phyloP scores from a whole-genome alignment of 1,140 invertebrate species.

The Caenorhabditis remanei region DNA sequence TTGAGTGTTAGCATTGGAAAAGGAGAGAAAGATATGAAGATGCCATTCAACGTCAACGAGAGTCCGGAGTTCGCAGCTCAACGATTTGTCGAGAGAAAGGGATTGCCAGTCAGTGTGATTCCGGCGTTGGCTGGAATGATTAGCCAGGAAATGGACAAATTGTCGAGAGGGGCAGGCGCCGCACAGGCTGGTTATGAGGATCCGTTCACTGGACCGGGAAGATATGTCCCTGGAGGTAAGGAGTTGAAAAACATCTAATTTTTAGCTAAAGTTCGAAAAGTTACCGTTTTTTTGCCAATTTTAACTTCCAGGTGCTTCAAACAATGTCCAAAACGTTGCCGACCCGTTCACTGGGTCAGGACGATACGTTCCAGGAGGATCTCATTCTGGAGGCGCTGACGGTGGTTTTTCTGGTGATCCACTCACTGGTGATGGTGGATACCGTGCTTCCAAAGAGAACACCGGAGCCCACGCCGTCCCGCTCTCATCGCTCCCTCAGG shows the following conservation, averaged over 20 bases:
- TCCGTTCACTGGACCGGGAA: slow-evolving; percentile 79
- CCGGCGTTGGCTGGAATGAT: slow-evolving; percentile 84
- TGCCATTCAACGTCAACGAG: slow-evolving; percentile 88
- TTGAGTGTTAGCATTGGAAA: slow-evolving; percentile 90
- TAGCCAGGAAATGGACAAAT: slow-evolving; percentile 61
- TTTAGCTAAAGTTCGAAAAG: no score
- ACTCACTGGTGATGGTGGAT: slow-evolving; percentile 53
- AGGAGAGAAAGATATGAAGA: slow-evolving; percentile 88
- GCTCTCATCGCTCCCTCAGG: background rate
- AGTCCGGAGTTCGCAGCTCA: slow-evolving; percentile 83
- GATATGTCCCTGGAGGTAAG: slow-evolving; percentile 79
- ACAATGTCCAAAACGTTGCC: slow-evolving; percentile 43
- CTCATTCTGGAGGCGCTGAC: slow-evolving; percentile 79
- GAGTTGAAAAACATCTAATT: background rate
- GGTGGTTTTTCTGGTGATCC: slow-evolving; percentile 79
- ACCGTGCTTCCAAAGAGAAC: background rate
- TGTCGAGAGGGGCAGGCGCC: background rate
- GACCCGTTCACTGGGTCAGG: slow-evolving; percentile 78
- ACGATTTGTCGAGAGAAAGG: slow-evolving; percentile 83
- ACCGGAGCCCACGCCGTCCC: background rate
- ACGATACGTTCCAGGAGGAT: slow-evolving; percentile 41
- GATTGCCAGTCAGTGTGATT: slow-evolving; percentile 81
- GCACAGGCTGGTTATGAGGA: slow-evolving; percentile 73
- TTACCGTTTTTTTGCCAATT: no score
- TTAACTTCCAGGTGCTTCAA: background rate